A percentile compares a stretch with the other conserved stretches of the same genome.
phyloP scores from a whole-genome alignment of 1,140 invertebrate species.

The Aphelenchoides fujianensis region DNA sequence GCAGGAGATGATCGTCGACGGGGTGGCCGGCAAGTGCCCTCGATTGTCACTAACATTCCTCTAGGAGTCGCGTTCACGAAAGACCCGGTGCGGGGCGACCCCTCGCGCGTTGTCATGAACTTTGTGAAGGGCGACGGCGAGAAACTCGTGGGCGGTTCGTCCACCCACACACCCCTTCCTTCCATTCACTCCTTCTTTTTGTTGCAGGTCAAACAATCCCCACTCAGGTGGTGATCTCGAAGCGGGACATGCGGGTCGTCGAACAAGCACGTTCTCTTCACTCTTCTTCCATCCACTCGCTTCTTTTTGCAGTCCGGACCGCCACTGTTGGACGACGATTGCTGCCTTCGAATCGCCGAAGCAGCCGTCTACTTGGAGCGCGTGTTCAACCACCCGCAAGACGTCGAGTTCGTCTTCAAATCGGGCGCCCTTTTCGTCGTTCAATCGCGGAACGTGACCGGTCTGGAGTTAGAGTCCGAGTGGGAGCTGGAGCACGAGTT shows the following conservation, averaged over 20 bases:
- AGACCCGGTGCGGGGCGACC: slow-evolving; percentile 72
- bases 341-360: slow-evolving; percentile 60
- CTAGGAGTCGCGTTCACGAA: slow-evolving; percentile 77
- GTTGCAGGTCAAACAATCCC: slow-evolving; percentile 32
- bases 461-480: slow-evolving; percentile 71
- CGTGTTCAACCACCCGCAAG: slow-evolving; percentile 70
- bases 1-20: slow-evolving; percentile 73
- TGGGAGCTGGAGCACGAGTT: slow-evolving; percentile 74
- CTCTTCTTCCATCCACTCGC: too few species aligned
- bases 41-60: too few species aligned
- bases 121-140: slow-evolving; percentile 79
- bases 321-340: too few species aligned
- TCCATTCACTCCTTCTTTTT: too few species aligned
- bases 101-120: slow-evolving; percentile 71
- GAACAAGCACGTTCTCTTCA: too few species aligned
- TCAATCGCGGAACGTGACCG: slow-evolving; percentile 72
- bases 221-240: slow-evolving; percentile 38
- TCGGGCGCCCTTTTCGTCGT: slow-evolving; percentile 57
- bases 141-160: slow-evolving; percentile 63
- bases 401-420: slow-evolving; percentile 71
- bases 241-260: slow-evolving; percentile 38
- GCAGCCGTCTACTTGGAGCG: slow-evolving; percentile 69
- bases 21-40: slow-evolving; percentile 67
- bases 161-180: too few species aligned
- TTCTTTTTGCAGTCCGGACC: too few species aligned